phyloP scores from a whole-genome alignment of 23 tunicate species.

The Trididemnum miniatum region DNA sequence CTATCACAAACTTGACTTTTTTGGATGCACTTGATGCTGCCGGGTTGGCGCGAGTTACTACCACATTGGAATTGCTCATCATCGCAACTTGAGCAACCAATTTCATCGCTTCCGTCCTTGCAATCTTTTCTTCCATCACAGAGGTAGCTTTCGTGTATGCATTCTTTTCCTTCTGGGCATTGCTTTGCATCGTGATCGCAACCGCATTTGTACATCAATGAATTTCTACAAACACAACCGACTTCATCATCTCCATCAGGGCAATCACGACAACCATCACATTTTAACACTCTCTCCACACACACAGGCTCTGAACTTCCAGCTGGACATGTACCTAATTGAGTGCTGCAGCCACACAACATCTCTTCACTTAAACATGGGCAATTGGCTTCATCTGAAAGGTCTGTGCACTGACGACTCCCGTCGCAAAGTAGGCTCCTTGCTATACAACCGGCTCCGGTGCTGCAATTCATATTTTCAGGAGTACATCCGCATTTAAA shows the following conservation, averaged over 20 bases:
- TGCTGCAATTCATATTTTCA: conserved; percentile 9
- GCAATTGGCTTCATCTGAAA: conserved; percentile 22
- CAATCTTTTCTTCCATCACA: conserved; percentile 46
- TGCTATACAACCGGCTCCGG: conserved; percentile 40
- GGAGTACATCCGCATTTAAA: conserved; percentile 33
- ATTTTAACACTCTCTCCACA: neutral
- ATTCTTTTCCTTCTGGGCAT: conserved; percentile 35
- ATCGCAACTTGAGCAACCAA: conserved; percentile 17
- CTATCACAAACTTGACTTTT: conserved; percentile 18
- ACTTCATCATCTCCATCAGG: conserved; percentile 28
- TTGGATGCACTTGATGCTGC: neutral
- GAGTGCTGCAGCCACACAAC: conserved; percentile 14
- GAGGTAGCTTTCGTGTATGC: neutral
- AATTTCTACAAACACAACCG: neutral
- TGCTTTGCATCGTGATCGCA: conserved; percentile 5
- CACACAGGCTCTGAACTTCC: neutral
- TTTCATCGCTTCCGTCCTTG: conserved; percentile 53
- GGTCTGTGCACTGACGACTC: conserved; percentile 26
- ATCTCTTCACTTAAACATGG: conserved; percentile 12
- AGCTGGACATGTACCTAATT: neutral
- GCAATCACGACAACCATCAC: conserved; percentile 39
- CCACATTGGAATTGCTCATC: conserved; percentile 23
- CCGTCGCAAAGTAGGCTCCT: conserved; percentile 29
- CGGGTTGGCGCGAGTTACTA: neutral
- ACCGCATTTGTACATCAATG: conserved; percentile 32